phyloP scores from a whole-genome alignment of 2,113 vertebrate species.

The Anguilla japonica region DNA sequence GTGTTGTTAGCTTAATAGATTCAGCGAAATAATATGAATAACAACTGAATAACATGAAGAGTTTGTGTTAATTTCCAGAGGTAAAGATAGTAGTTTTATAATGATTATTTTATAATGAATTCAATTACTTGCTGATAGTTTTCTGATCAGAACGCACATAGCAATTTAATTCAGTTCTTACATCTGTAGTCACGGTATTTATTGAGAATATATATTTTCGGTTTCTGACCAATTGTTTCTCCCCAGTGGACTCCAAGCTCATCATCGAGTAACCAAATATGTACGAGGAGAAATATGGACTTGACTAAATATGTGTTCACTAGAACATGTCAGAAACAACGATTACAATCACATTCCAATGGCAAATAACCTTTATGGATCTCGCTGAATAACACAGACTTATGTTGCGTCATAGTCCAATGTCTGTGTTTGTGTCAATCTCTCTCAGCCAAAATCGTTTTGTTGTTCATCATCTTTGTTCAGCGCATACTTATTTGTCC shows the following conservation, averaged over 20 bases:
- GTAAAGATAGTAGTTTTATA: no score
- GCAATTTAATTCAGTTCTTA: not conserved
- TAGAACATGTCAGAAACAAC: not conserved
- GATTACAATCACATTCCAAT: not conserved
- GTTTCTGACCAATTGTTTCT: not conserved
- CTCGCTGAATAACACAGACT: not conserved
- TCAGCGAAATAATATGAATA: not conserved
- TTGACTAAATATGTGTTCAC: not conserved
- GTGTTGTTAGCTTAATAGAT: not conserved
- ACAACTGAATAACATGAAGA: not conserved
- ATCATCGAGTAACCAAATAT: not conserved
- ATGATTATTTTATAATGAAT: not conserved
- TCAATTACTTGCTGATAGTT: not conserved
- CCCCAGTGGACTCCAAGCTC: not conserved
- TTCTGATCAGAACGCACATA: not conserved
- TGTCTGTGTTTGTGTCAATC: not conserved
- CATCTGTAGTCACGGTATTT: not conserved
- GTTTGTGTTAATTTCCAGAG: no score
- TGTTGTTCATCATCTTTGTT: not conserved
- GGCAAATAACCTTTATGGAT: not conserved
- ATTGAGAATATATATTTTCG: not conserved
- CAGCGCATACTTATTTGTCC: no score
- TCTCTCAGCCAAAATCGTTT: not conserved
- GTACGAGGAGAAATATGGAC: not conserved
- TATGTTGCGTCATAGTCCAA: not conserved